Evolutionary conservation across 2,113 vertebrate species (phyloP).

Genomic region (Tachysurus fulvidraco): DNA sequence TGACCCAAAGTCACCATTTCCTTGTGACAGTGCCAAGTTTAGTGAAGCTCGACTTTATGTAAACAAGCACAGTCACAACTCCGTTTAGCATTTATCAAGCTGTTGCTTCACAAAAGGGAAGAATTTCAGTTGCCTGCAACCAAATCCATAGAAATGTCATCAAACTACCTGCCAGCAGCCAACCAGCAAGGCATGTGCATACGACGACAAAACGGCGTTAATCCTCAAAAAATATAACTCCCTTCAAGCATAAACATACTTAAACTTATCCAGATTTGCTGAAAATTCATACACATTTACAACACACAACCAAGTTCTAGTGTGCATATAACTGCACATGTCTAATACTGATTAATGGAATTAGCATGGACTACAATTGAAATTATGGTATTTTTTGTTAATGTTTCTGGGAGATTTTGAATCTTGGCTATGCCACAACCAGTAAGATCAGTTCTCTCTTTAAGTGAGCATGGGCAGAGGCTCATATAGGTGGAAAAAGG

Average conservation of each 20-base stretch:
- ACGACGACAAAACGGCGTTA: not conserved
- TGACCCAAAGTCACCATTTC: not conserved
- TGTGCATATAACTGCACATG: conserved; percentile 13
- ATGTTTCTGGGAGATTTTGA: not conserved
- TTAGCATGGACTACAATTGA: conserved; percentile 19
- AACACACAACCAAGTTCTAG: conserved; percentile 41
- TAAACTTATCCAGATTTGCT: not conserved
- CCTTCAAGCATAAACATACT: not conserved
- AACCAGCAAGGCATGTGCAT: not conserved
- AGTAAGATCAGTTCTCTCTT: not conserved
- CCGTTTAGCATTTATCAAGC: not conserved
- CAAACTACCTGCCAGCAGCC: not conserved
- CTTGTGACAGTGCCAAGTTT: not conserved
- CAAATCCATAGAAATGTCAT: not conserved
- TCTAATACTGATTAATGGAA: conserved; percentile 19
- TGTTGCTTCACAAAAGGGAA: not conserved
- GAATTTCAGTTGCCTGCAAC: not conserved
- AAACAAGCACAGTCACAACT: not conserved
- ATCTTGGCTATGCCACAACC: not conserved
- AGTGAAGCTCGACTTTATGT: not conserved
- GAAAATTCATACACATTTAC: not conserved
- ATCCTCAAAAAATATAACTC: not conserved
- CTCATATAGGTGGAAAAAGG: not conserved
- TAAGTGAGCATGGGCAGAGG: not conserved
- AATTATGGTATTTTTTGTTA: not conserved